These are phyloP conservation scores for Rhorus exstirpatorius DNA, from an alignment of 2,888 invertebrate genomes.

Conservation along the genomic window DNA sequence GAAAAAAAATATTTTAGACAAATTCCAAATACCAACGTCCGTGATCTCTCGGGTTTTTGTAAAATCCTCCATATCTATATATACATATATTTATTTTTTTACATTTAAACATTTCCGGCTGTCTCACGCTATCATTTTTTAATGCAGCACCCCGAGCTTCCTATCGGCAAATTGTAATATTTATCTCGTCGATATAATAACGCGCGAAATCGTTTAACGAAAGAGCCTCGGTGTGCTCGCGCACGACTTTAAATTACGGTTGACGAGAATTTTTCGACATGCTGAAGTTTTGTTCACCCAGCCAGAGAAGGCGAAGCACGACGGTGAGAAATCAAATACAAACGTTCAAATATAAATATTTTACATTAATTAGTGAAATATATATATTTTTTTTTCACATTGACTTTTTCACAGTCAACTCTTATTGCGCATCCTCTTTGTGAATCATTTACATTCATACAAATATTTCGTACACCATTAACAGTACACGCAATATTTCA, in stretches of 20 bases:
- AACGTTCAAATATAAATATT: not conserved
- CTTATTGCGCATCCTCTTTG: not conserved
- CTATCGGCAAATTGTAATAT: constrained; percentile 5
- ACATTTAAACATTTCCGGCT: constrained; percentile 7
- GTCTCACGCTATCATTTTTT: constrained; percentile 3
- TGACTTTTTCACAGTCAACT: too few species aligned
- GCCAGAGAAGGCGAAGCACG: constrained; percentile 87
- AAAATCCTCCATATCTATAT: not conserved
- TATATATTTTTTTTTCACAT: too few species aligned
- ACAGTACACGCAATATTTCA: too few species aligned
- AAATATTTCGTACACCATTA: too few species aligned
- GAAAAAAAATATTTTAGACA: too few species aligned
- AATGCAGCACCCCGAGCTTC: not conserved
- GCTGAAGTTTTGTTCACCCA: constrained; percentile 89
- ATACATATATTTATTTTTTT: too few species aligned
- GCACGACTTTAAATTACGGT: constrained; percentile 31
- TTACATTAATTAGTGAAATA: not conserved
- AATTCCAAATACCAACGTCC: too few species aligned
- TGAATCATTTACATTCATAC: too few species aligned
- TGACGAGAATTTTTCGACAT: constrained; percentile 79
- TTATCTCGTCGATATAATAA: constrained; percentile 23
- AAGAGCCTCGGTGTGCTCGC: not conserved
- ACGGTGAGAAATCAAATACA: constrained; percentile 83
- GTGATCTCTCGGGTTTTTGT: too few species aligned
- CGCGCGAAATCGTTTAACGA: constrained; percentile 2